Evolutionary conservation across 92 coral and sea anemone species (phyloP).

Genomic region (Epizoanthus rinbou): DNA sequence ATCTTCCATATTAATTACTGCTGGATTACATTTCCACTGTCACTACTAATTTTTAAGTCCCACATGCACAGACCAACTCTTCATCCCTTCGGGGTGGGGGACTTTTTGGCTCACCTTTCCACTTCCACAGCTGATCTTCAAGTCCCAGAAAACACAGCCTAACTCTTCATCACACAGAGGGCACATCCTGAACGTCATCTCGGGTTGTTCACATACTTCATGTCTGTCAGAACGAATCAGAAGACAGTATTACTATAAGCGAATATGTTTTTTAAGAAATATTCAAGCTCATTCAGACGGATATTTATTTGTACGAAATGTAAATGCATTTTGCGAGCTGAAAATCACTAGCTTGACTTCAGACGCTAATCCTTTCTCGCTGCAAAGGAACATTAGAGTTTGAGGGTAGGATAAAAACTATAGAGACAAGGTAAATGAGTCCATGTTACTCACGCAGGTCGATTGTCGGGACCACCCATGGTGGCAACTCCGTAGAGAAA

Average conservation of each 20-base stretch:
- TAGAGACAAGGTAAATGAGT: not conserved
- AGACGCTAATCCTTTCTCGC: too few relatives aligned
- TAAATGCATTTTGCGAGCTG: too few relatives aligned
- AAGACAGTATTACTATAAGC: not conserved
- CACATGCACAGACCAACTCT: conserved; percentile 46
- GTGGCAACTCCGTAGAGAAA: conserved; percentile 78
- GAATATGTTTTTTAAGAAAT: too few relatives aligned
- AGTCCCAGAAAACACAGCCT: conserved; percentile 84
- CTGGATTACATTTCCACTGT: conserved; percentile 73
- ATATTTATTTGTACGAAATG: too few relatives aligned
- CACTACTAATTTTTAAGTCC: conserved; percentile 82
- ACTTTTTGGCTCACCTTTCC: conserved; percentile 60
- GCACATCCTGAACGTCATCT: conserved; percentile 82
- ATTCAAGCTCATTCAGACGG: too few relatives aligned
- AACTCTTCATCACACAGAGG: conserved; percentile 81
- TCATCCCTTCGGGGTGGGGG: not conserved
- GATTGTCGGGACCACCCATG: conserved; percentile 58
- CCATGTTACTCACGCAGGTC: conserved; percentile 77
- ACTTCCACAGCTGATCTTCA: conserved; percentile 74
- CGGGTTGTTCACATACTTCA: conserved; percentile 70
- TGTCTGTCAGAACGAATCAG: conserved; percentile 46
- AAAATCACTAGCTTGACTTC: too few relatives aligned
- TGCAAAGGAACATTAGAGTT: too few relatives aligned
- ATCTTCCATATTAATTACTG: not conserved
- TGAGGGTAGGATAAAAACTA: too few relatives aligned